Evolutionary conservation across 2,797 vertebrate genomes (phyloP).

Genomic region (Acrossocheilus wenchowensis): DNA sequence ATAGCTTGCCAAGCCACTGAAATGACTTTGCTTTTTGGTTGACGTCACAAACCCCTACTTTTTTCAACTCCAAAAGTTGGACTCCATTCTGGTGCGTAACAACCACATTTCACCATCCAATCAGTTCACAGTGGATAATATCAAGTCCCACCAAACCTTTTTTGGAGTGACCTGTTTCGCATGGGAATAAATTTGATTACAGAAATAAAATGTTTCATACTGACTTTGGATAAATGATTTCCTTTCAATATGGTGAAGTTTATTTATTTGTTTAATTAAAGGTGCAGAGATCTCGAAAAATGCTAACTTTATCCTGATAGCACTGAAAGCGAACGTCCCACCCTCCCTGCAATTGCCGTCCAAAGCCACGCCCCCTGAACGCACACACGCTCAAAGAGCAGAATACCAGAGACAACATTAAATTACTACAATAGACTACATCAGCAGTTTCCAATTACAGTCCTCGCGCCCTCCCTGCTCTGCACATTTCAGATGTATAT

Average conservation of each 20-base stretch:
- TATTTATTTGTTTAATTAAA: not conserved
- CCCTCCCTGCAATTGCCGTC: too few species aligned
- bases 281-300: too few species aligned
- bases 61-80: not conserved
- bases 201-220: not conserved
- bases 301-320: too few species aligned
- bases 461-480: too few species aligned
- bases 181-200: not conserved
- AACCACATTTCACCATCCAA: not conserved
- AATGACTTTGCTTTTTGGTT: not conserved
- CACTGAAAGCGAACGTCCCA: too few species aligned
- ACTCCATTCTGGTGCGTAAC: not conserved
- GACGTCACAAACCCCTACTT: not conserved
- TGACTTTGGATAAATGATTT: not conserved
- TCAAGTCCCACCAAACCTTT: not conserved
- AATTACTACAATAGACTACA: too few species aligned
- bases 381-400: too few species aligned
- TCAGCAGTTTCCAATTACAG: too few species aligned
- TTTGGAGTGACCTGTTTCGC: not conserved
- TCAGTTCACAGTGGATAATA: not conserved
- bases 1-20: not conserved
- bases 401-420: too few species aligned
- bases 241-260: not conserved
- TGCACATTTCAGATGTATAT: too few species aligned
- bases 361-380: too few species aligned